phyloP scores from a whole-genome alignment of 2,113 vertebrate species.

The Bubalus kerabau region DNA sequence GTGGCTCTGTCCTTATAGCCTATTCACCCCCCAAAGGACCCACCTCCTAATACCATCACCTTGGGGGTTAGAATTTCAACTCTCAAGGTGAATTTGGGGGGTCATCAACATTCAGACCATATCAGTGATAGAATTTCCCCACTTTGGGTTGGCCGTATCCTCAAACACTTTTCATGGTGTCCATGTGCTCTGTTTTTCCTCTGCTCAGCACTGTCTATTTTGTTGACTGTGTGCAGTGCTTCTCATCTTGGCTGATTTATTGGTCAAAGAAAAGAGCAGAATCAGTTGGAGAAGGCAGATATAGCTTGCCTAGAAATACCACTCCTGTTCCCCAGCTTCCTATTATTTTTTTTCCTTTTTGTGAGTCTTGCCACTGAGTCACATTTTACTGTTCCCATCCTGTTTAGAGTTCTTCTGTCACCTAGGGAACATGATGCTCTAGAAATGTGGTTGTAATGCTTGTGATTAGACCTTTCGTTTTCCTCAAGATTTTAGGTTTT shows the following conservation, averaged over 20 bases:
- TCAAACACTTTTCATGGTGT: background rate
- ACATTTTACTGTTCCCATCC: background rate
- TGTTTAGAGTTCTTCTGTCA: background rate
- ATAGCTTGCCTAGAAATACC: background rate
- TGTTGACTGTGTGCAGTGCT: background rate
- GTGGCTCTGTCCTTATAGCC: background rate
- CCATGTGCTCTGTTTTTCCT: background rate
- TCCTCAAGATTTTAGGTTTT: background rate
- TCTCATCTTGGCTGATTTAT: background rate
- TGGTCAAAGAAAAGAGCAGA: background rate
- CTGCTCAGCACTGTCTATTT: background rate
- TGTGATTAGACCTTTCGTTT: background rate
- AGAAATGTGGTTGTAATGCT: background rate
- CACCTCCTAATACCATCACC: background rate
- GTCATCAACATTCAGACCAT: background rate
- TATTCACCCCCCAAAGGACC: background rate
- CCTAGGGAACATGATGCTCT: background rate
- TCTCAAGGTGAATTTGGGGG: background rate
- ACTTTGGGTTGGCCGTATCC: background rate
- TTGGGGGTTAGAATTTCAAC: background rate
- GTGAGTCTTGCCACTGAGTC: background rate
- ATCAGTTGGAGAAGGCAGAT: background rate
- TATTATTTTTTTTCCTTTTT: background rate
- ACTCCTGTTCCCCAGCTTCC: background rate
- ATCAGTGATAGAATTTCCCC: background rate